Evolutionary conservation across 2,113 vertebrate genomes (phyloP), one percentile per base, ranked within the genome.

Genomic region (Neolamprologus kungweensis): DNA sequence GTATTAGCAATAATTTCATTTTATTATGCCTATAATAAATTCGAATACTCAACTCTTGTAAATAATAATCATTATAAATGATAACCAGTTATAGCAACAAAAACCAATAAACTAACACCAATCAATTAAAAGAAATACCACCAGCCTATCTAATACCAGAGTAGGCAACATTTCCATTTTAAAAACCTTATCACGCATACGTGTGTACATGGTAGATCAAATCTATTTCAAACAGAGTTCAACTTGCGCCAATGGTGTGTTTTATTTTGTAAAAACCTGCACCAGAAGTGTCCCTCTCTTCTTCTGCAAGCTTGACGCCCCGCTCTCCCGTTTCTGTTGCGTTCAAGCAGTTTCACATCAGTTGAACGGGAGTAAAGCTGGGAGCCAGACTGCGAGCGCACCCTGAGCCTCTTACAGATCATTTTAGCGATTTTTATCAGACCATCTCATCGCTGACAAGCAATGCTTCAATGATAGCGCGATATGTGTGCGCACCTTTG

Each of bases 271-370:
- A 63, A 23, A 65, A 26, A 2, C 2, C 6, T 4, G 4, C 50
- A 80, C 79, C 88, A 88, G 94, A 94, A 80, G 79, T n/a, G 3
- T 7, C 0, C 2, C 1, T 11, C 7, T 1, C 8, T 2, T 78
- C 13, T 50, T 28, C 3, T 6, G 3, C 11, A 2, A 11, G 9
- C 40, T 89, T 93, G 82, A 92, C 90, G 2, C 10, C 16, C 11
- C 12, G 12, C n/a, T 23, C 47, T 6, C 8, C 35, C 40, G 7
- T 33, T 31, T 58, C 17, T 63, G 82, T 42, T 31, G 83, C 7
- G 63, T 81, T 88, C 68, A 75, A 53, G 84, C 75, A 53, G 71
- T 47, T 81, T 63, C 65, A 12, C 89, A 9, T 23, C 91, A 95
- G 90, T 94, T n/a, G n/a, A 40, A 63, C 54, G 33, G 82, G 58